Percentiles rank a stretch among this genome's conserved stretches.
Conservation (phyloP, 2,888 invertebrate genomes). For the Coelinius sp. region DNA sequence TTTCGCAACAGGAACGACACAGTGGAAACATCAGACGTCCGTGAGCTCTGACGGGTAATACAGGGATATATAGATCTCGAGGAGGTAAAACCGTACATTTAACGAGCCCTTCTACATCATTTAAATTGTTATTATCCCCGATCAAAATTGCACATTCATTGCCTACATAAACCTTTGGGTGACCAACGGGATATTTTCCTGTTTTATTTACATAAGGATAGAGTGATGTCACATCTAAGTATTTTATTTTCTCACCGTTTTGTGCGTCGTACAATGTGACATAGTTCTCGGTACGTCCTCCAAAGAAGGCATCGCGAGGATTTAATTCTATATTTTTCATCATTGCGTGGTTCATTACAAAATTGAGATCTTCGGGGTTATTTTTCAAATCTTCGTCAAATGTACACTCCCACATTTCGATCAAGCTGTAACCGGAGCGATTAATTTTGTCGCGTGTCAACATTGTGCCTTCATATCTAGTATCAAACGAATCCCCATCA, state of each 20-base stretch:
- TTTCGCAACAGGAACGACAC: no score
- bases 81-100: conserved; percentile 53
- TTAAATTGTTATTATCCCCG: conserved; percentile 35
- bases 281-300: no score
- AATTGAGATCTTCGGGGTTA: no score
- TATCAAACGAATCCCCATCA: conserved; percentile 3
- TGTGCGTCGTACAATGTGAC: no score
- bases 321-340: no score
- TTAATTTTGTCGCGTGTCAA: no score
- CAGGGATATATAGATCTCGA: conserved; percentile 54
- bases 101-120: conserved; percentile 49
- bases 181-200: background rate
- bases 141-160: conserved; percentile 40
- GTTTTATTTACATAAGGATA: background rate
- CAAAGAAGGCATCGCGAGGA: no score
- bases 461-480: background rate
- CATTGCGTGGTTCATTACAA: no score
- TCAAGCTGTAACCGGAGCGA: no score
- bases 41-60: conserved; percentile 51
- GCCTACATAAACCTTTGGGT: conserved; percentile 37
- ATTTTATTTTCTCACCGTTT: no score
- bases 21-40: background rate
- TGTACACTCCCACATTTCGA: no score
- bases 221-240: background rate
- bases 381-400: no score